phyloP scores from a whole-genome alignment of 2,113 vertebrate genomes.

The Amblyopsis rosae region DNA sequence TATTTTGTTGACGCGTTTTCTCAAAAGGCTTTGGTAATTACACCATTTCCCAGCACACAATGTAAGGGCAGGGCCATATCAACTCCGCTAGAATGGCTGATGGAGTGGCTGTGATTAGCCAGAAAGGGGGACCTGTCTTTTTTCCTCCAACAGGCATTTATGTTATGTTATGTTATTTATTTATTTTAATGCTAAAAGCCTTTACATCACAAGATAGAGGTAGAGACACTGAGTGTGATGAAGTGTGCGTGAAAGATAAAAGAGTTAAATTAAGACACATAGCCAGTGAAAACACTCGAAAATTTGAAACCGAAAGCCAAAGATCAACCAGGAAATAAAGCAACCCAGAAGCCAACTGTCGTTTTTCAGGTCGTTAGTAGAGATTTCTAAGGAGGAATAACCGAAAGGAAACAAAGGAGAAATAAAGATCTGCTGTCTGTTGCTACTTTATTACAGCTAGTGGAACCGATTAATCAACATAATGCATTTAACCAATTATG shows the following conservation, averaged over 20 bases:
- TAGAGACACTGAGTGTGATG: conserved; percentile 53
- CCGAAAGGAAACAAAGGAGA: conserved; percentile 22
- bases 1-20: conserved; percentile 41
- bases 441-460: conserved; percentile 62
- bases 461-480: conserved; percentile 72
- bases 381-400: conserved; percentile 42
- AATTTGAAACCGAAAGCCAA: conserved; percentile 9
- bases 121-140: conserved; percentile 47
- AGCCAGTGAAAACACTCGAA: conserved; percentile 45
- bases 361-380: conserved; percentile 56
- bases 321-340: conserved; percentile 31
- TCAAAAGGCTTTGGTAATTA: conserved; percentile 55
- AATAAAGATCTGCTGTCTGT: conserved; percentile 46
- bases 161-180: conserved; percentile 42
- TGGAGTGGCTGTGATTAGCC: conserved; percentile 47
- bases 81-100: conserved; percentile 41
- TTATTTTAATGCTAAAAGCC: conserved; percentile 62
- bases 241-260: not conserved
- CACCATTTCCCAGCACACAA: conserved; percentile 52
- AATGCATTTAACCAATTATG: conserved; percentile 77
- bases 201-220: conserved; percentile 42
- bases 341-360: conserved; percentile 18
- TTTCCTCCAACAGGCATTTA: conserved; percentile 45
- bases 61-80: conserved; percentile 26
- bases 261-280: conserved; percentile 27